Percentiles rank a stretch among this genome's conserved stretches.
Evolutionary conservation across 1,140 invertebrate genomes (phyloP).

Genomic region (Sycophaga agraensis): DNA sequence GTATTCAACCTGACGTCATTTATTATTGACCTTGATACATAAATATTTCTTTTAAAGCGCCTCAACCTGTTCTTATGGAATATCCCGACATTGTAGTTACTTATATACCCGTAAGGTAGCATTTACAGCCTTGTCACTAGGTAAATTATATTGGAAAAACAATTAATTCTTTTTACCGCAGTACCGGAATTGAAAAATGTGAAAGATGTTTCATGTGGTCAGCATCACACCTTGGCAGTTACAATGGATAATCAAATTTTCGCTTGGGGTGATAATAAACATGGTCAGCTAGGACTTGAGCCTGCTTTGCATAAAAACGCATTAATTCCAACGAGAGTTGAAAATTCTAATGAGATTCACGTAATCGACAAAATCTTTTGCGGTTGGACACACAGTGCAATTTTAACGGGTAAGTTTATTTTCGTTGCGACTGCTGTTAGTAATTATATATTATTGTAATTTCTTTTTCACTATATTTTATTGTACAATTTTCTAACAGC

Average conservation of each 20-base stretch:
- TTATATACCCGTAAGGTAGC: no score
- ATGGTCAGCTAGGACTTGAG: conserved; percentile 67
- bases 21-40: no score
- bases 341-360: not conserved
- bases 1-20: no score
- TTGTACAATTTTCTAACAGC: conserved; percentile 28
- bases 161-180: no score
- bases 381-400: conserved; percentile 75
- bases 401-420: not conserved
- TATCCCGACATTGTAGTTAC: no score
- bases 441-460: no score
- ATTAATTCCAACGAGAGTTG: conserved; percentile 57
- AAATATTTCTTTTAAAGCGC: no score
- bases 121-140: no score
- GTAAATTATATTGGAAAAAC: no score
- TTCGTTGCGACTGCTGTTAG: no score
- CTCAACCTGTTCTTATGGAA: no score
- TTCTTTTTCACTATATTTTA: no score
- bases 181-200: conserved; percentile 61
- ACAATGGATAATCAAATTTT: conserved; percentile 61
- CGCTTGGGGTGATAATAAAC: conserved; percentile 76
- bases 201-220: conserved; percentile 67
- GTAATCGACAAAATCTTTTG: conserved; percentile 49
- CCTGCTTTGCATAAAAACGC: conserved; percentile 53
- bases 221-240: conserved; percentile 71